Conservation (phyloP, 2,113 vertebrate species). For the Tylochromis polylepis region DNA sequence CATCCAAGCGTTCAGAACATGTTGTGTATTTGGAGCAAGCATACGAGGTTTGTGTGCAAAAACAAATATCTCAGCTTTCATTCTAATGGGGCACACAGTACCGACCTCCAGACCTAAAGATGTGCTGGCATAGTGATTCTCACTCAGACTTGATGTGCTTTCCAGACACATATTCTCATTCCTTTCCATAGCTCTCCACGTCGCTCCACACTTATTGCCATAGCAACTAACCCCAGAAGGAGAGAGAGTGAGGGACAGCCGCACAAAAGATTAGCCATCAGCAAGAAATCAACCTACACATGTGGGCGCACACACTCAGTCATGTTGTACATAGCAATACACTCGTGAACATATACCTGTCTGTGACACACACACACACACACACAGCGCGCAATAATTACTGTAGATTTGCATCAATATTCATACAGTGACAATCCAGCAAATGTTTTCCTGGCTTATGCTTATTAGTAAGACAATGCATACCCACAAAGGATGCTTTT, state of each 20-base stretch:
- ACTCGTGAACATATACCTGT: not conserved
- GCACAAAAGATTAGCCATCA: slow-evolving; percentile 64
- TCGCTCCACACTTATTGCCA: slow-evolving; percentile 63
- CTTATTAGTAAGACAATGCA: slow-evolving; percentile 39
- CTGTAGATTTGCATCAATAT: not conserved
- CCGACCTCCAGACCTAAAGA: not conserved
- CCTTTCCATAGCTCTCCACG: slow-evolving; percentile 56
- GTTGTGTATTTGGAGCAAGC: not conserved
- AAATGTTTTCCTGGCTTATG: not conserved
- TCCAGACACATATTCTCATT: slow-evolving; percentile 63
- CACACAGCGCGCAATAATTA: not conserved
- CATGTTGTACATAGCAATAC: not conserved
- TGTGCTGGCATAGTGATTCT: slow-evolving; percentile 13
- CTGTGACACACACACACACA: not conserved
- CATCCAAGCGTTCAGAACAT: not conserved
- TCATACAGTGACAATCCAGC: not conserved
- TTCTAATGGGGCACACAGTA: not conserved
- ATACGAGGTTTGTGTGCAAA: not conserved
- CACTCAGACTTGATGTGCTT: slow-evolving; percentile 53
- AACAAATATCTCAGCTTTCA: not conserved
- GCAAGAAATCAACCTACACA: slow-evolving; percentile 47
- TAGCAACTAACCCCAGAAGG: slow-evolving; percentile 73
- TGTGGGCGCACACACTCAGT: not conserved
- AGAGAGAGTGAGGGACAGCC: slow-evolving; percentile 55
- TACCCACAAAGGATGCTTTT: slow-evolving; percentile 15